phyloP scores from a whole-genome alignment of 1,140 invertebrate species.

The Cheumatopsyche charites region DNA sequence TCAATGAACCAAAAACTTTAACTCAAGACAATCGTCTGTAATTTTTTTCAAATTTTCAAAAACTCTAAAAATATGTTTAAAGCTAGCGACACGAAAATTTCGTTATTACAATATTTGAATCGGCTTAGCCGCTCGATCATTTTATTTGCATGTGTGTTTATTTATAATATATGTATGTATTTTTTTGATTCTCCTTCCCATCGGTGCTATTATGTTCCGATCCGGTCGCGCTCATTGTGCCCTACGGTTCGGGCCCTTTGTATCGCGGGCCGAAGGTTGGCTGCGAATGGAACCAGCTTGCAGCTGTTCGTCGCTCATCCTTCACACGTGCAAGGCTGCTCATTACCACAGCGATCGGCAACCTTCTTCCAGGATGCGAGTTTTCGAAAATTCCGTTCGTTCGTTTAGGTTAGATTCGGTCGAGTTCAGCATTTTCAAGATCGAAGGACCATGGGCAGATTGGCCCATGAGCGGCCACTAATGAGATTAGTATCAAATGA shows the following conservation, averaged over 20 bases:
- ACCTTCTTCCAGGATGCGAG: background rate
- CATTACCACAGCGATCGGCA: background rate
- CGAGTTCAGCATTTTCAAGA: too few relatives aligned
- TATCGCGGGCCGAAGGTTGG: slow-evolving; percentile 42
- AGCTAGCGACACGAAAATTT: background rate
- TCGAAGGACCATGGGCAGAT: too few relatives aligned
- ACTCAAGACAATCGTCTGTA: too few relatives aligned
- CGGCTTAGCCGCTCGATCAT: slow-evolving; percentile 4
- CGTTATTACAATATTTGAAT: background rate
- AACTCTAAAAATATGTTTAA: background rate
- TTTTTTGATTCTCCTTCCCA: slow-evolving; percentile 13
- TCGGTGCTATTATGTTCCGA: slow-evolving; percentile 35
- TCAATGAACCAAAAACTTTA: too few relatives aligned
- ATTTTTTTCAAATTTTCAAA: too few relatives aligned
- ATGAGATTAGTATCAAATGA: too few relatives aligned
- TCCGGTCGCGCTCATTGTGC: slow-evolving; percentile 34
- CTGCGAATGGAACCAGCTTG: slow-evolving; percentile 23
- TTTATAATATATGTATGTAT: too few relatives aligned
- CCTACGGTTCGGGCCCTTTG: slow-evolving; percentile 35
- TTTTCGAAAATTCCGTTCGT: background rate
- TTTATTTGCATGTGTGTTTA: slow-evolving; percentile 37
- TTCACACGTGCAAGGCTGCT: slow-evolving; percentile 44
- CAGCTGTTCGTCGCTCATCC: slow-evolving; percentile 37
- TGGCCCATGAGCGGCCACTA: too few relatives aligned
- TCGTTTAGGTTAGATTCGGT: too few relatives aligned